A percentile compares a stretch with the other conserved stretches of the same genome.
Conservation (phyloP, 2,113 vertebrate genomes). For the Pseudonaja textilis region DNA sequence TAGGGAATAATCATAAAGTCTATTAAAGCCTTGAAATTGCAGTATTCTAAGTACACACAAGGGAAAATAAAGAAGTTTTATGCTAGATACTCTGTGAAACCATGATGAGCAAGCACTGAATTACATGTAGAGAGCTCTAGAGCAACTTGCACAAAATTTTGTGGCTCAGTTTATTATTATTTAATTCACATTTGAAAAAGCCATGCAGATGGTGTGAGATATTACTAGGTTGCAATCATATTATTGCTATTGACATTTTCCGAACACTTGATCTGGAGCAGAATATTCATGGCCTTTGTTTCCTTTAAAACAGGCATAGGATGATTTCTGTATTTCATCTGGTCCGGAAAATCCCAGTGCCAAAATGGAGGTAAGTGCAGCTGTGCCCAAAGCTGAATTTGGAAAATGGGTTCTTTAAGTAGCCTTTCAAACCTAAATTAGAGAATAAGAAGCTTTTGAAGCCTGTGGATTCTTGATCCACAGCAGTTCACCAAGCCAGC, state of each 20-base stretch:
- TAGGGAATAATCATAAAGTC: slow-evolving; percentile 5
- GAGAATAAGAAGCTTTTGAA: neutral
- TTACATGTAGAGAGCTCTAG: slow-evolving; percentile 2
- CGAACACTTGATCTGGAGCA: neutral
- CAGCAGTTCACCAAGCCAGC: neutral
- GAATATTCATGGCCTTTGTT: neutral
- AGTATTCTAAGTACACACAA: slow-evolving; percentile 5
- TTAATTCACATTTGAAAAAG: neutral
- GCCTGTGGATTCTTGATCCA: neutral
- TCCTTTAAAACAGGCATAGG: neutral
- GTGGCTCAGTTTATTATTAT: neutral
- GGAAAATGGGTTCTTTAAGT: neutral
- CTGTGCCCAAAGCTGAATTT: neutral
- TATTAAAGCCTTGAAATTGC: slow-evolving; percentile 26
- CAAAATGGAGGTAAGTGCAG: neutral
- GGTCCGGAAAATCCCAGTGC: neutral
- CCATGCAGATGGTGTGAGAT: neutral
- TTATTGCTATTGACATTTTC: neutral
- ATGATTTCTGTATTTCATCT: neutral
- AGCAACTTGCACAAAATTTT: neutral
- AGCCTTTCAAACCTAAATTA: neutral
- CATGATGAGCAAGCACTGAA: slow-evolving; percentile 11
- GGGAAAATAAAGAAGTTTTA: slow-evolving; percentile 33
- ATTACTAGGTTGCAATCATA: neutral
- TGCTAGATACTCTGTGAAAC: slow-evolving; percentile 32